phyloP scores from a whole-genome alignment of 2,797 vertebrate species.

The Cyclopterus lumpus region DNA sequence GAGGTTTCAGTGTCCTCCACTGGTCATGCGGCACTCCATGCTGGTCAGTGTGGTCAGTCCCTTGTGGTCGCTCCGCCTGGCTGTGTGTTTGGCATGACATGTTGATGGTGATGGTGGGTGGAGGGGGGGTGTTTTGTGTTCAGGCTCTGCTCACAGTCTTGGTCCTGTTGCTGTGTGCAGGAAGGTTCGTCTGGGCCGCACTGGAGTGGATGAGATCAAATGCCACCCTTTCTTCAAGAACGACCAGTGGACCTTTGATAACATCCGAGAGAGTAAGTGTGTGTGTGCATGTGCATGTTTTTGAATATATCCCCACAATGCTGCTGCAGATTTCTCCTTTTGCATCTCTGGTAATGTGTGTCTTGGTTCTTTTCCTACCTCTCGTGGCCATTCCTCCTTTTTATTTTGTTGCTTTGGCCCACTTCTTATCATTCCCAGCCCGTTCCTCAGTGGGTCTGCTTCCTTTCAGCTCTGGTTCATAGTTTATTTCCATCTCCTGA shows the following conservation, averaged over 20 bases:
- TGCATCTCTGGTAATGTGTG: constrained; percentile 33
- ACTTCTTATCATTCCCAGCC: constrained; percentile 47
- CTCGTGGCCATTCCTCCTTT: not conserved
- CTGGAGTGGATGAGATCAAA: constrained; percentile 89
- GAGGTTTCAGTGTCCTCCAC: constrained; percentile 45
- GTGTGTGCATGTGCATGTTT: constrained; percentile 12
- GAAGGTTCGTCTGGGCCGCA: constrained; percentile 93
- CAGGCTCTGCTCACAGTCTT: constrained; percentile 50
- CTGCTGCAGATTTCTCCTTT: constrained; percentile 32
- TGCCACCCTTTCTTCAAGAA: constrained; percentile 95
- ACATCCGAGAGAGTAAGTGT: constrained; percentile 95
- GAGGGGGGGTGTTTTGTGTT: constrained; percentile 48
- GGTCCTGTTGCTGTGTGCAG: constrained; percentile 84
- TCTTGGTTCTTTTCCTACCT: not conserved
- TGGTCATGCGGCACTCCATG: constrained; percentile 60
- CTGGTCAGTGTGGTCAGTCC: constrained; percentile 66
- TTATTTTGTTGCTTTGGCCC: not conserved
- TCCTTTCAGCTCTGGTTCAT: constrained; percentile 37
- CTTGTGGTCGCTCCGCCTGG: constrained; percentile 47
- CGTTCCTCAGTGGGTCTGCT: constrained; percentile 57
- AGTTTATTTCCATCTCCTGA: constrained; percentile 59
- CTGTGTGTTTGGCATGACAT: constrained; percentile 65
- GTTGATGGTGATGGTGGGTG: constrained; percentile 49
- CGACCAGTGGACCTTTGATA: constrained; percentile 98
- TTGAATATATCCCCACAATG: not conserved